Conservation (phyloP, 2,113 vertebrate genomes). For the Motacilla alba region DNA sequence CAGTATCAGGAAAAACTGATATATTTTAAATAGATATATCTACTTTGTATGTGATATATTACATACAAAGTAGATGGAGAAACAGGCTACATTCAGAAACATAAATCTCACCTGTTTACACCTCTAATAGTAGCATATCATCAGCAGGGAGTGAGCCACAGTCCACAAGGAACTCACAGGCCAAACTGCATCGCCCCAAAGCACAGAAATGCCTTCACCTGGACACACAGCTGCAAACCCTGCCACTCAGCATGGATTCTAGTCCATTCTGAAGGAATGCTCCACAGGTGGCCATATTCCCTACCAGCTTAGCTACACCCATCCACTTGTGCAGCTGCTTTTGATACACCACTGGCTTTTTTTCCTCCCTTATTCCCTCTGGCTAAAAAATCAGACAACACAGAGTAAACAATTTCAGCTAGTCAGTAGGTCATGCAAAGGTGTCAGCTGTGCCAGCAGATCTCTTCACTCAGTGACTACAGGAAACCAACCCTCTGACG, state of each 20-base stretch:
- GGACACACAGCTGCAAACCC: background rate
- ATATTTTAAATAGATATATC: background rate
- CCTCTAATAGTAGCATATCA: background rate
- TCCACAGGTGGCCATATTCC: background rate
- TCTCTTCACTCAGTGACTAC: background rate
- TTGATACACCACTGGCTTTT: background rate
- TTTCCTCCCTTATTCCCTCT: background rate
- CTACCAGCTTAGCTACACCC: background rate
- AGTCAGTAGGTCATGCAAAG: conserved; percentile 7
- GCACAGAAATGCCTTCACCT: background rate
- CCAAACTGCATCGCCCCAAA: accelerated
- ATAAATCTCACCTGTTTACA: background rate
- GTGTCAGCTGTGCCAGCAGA: background rate
- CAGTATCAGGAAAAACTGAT: background rate
- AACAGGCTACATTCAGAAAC: background rate
- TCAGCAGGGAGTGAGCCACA: background rate
- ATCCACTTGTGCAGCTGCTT: background rate
- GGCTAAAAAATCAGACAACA: conserved; percentile 18
- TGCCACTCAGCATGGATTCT: background rate
- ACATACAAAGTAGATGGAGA: background rate
- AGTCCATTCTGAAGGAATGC: background rate
- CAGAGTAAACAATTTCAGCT: background rate
- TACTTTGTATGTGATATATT: background rate
- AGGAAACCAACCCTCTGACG: background rate
- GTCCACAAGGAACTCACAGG: background rate